phyloP scores from a whole-genome alignment of 2,797 vertebrate species.

The Catostomus latipinnis region DNA sequence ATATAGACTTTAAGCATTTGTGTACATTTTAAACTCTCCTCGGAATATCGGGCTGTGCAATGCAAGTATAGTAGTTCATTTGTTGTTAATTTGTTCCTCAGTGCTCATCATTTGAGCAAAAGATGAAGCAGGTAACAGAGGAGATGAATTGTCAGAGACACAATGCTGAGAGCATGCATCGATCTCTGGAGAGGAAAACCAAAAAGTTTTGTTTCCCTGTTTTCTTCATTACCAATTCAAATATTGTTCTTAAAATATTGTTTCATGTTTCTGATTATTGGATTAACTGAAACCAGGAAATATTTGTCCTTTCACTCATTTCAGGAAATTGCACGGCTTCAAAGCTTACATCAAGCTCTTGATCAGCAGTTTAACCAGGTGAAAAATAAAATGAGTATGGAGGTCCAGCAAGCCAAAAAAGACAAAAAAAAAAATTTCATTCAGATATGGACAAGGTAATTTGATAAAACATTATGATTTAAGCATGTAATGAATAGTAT shows the following conservation, averaged over 20 bases:
- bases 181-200: slow-evolving; percentile 86
- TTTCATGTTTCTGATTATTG: neutral
- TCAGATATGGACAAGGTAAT: slow-evolving; percentile 87
- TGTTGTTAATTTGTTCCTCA: slow-evolving; percentile 60
- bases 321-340: slow-evolving; percentile 85
- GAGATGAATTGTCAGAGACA: slow-evolving; percentile 91
- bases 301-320: slow-evolving; percentile 29
- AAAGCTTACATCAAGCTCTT: slow-evolving; percentile 79
- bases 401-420: slow-evolving; percentile 88
- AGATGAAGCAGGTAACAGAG: slow-evolving; percentile 87
- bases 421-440: slow-evolving; percentile 73
- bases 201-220: slow-evolving; percentile 81
- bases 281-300: neutral
- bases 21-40: too few relatives aligned
- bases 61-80: neutral
- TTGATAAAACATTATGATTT: neutral
- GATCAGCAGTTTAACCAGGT: slow-evolving; percentile 84
- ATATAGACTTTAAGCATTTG: too few relatives aligned
- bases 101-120: slow-evolving; percentile 84
- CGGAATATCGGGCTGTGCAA: neutral
- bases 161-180: slow-evolving; percentile 86
- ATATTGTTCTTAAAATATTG: neutral
- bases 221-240: neutral
- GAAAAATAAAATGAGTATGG: slow-evolving; percentile 83
- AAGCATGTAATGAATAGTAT: neutral